A percentile compares a stretch with the other conserved stretches of the same genome.
Conservation (phyloP, 2,797 vertebrate species). For the Diglossa cyanea region DNA sequence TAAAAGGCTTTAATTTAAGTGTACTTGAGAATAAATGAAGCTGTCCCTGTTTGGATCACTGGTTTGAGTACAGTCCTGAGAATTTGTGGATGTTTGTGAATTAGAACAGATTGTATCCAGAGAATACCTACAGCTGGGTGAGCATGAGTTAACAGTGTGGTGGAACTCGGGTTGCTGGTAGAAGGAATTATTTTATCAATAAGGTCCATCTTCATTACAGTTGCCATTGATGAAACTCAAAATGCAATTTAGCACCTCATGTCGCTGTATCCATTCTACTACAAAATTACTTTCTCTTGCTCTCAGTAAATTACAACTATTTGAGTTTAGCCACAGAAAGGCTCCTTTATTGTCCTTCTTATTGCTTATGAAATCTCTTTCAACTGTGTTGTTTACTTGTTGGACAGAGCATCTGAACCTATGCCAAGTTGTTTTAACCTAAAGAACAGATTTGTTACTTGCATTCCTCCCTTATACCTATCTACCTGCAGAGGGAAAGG, state of each 20-base stretch:
- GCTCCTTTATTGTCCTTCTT: not conserved
- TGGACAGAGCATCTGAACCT: not conserved
- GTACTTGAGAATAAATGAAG: not conserved
- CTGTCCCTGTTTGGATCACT: not conserved
- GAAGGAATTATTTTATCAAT: not conserved
- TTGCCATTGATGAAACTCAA: not conserved
- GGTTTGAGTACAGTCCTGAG: not conserved
- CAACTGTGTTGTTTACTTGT: not conserved
- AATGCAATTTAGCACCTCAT: not conserved
- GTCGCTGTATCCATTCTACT: not conserved
- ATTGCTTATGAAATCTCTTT: not conserved
- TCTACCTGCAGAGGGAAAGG: not conserved
- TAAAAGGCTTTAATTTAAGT: constrained; percentile 19
- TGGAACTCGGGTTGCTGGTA: not conserved
- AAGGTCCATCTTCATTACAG: not conserved
- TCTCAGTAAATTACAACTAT: not conserved
- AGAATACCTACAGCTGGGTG: not conserved
- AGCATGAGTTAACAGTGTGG: not conserved
- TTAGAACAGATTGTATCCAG: not conserved
- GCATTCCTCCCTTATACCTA: not conserved
- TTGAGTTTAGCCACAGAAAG: not conserved
- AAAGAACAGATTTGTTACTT: not conserved
- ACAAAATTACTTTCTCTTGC: not conserved
- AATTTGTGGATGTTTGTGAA: not conserved
- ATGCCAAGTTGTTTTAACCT: not conserved